Conservation (phyloP, 2,113 vertebrate species). For the Chauna torquata region DNA sequence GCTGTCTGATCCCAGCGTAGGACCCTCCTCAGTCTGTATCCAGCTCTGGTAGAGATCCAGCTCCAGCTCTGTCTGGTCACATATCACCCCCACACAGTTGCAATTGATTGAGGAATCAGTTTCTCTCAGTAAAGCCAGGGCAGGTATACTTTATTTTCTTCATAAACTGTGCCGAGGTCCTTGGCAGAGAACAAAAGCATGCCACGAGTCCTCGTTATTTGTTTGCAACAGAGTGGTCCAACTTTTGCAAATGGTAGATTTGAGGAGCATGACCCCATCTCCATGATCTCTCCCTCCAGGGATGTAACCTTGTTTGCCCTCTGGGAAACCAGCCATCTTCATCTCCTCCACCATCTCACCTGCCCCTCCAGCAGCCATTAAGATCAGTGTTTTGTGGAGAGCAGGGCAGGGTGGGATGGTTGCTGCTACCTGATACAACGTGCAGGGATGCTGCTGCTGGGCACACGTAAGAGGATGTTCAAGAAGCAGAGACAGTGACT, state of each 20-base stretch:
- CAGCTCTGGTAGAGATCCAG: too few relatives aligned
- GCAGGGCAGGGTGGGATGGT: neutral
- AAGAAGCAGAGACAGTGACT: neutral
- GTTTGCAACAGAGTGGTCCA: neutral
- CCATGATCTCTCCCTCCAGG: neutral
- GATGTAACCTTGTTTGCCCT: neutral
- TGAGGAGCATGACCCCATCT: neutral
- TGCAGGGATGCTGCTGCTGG: neutral
- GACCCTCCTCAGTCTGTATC: neutral
- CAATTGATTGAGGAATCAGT: neutral
- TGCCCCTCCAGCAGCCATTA: neutral
- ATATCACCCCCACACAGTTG: neutral
- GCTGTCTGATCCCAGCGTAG: neutral
- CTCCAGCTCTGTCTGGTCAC: neutral
- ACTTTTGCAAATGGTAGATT: neutral
- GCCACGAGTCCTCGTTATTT: neutral
- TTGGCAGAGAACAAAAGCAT: neutral
- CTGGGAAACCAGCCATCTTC: neutral
- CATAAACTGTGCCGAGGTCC: neutral
- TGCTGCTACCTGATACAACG: neutral
- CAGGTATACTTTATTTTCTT: neutral
- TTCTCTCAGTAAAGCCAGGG: neutral
- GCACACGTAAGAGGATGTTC: rapidly evolving
- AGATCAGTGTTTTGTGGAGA: neutral
- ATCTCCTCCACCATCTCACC: neutral